Evolutionary conservation across 2,113 vertebrate species (phyloP), one percentile per base, ranked within the genome.

Genomic region (Emydura subglobosa): DNA sequence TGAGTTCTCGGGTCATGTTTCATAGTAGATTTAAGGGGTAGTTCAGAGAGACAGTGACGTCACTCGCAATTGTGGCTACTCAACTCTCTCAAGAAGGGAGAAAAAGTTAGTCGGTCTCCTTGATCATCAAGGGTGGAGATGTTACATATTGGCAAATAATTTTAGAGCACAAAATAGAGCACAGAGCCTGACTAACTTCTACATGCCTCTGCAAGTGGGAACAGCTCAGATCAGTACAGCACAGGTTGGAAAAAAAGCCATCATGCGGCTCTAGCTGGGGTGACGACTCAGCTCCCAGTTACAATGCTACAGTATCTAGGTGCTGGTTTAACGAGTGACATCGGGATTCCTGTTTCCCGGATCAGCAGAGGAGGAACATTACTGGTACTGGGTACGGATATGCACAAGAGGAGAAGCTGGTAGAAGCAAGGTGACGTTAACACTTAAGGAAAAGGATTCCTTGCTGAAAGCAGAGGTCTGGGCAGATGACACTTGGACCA

Each of bases 161-260:
- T 42, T 44, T 25, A 76, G 72, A 13, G n/a, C 90, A 22, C 79
- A 61, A 42, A 10, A 54, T 13, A 74, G 59, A 29, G 29, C 65
- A 49, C 76, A 50, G 39, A 6, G 25, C 14, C 49, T 76, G 55
- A 34, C n/a, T 50, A 50, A 65, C 3, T 4, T 16, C 16, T 19
- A 8, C 57, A 53, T 4, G 0, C 4, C 42, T n/a, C 68, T 7
- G 24, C 29, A 49, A 68, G 80, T 34, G 27, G 39, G 2, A 16
- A 27, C 68, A 68, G 2, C 3, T 14, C 27, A 65, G 68, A 34
- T 31, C 17, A 2, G 11, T 12, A 2, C 3, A 76, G 22, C 22
- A 79, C 17, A 72, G 53, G n/a, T 21, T 57, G 68, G 5, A 51
- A 22, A 5, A 0, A 0, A 0, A 10, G 1, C 17, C 47, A 76